A percentile compares a stretch with the other conserved stretches of the same genome.
Evolutionary conservation across 2,888 invertebrate genomes (phyloP).

Genomic region (Drosophila vallismaia): DNA sequence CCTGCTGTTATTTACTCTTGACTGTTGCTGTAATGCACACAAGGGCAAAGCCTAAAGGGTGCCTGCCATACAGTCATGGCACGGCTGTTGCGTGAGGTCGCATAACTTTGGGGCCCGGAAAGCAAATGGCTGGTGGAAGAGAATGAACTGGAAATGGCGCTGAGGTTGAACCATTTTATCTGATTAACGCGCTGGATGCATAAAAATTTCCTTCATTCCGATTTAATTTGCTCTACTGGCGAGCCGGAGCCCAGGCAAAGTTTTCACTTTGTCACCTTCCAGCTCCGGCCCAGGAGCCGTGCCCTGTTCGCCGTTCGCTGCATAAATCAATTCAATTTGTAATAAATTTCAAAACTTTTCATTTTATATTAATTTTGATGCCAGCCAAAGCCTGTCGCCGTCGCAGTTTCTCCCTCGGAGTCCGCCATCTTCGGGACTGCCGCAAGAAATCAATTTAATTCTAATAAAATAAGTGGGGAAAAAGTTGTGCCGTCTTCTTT

Average conservation of each 20-base stretch:
- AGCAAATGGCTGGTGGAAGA: constrained; percentile 11
- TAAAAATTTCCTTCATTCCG: constrained; percentile 42
- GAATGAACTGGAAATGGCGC: constrained; percentile 10
- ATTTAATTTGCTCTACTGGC: constrained; percentile 67
- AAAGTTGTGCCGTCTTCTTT: constrained; percentile 53
- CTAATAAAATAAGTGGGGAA: constrained; percentile 73
- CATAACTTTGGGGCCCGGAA: constrained; percentile 56
- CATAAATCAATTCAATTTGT: constrained; percentile 78
- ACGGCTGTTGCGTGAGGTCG: constrained; percentile 55
- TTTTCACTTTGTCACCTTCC: constrained; percentile 75
- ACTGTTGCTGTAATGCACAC: constrained; percentile 32
- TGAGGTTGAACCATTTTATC: constrained; percentile 59
- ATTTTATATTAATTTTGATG: constrained; percentile 79
- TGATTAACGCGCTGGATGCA: constrained; percentile 64
- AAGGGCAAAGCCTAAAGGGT: constrained; percentile 6
- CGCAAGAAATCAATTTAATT: constrained; percentile 73
- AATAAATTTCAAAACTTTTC: constrained; percentile 78
- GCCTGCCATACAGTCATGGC: constrained; percentile 41
- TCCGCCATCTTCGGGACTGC: constrained; percentile 23
- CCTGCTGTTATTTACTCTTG: constrained; percentile 49
- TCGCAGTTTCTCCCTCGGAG: constrained; percentile 27
- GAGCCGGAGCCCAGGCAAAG: constrained; percentile 40
- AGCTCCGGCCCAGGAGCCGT: not conserved
- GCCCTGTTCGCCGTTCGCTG: constrained; percentile 32
- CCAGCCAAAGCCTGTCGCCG: constrained; percentile 51